phyloP scores from a whole-genome alignment of 2,113 vertebrate species.

The Tragelaphus buxtoni region DNA sequence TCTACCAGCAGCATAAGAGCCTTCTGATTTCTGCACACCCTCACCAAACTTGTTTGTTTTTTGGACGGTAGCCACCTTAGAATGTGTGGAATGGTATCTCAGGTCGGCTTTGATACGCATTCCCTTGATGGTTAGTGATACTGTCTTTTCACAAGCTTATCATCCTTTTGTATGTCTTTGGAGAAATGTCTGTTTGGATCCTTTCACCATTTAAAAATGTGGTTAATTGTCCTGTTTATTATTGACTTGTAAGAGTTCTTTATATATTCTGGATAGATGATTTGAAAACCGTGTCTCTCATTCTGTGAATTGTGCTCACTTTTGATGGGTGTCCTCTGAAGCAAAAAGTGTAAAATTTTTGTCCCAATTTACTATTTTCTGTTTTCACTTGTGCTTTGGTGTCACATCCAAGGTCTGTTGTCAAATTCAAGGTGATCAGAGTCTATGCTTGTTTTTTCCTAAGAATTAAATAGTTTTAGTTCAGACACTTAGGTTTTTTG shows the following conservation, averaged over 20 bases:
- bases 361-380: background rate
- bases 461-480: background rate
- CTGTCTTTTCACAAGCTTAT: background rate
- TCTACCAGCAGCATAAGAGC: fast-evolving
- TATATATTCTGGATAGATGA: background rate
- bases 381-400: background rate
- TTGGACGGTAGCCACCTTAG: background rate
- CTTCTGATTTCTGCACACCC: background rate
- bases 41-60: background rate
- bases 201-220: background rate
- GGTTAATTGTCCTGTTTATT: background rate
- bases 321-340: background rate
- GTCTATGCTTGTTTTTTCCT: background rate
- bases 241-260: too few relatives aligned
- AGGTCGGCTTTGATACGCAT: background rate
- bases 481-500: background rate
- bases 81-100: background rate
- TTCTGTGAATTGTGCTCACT: background rate
- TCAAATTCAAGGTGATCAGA: background rate
- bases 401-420: background rate
- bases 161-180: fast-evolving
- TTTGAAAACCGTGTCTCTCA: background rate
- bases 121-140: background rate
- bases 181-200: background rate
- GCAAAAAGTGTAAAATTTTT: background rate